Evolutionary conservation across 2,113 vertebrate genomes (phyloP).

Genomic region (Antechinus flavipes): DNA sequence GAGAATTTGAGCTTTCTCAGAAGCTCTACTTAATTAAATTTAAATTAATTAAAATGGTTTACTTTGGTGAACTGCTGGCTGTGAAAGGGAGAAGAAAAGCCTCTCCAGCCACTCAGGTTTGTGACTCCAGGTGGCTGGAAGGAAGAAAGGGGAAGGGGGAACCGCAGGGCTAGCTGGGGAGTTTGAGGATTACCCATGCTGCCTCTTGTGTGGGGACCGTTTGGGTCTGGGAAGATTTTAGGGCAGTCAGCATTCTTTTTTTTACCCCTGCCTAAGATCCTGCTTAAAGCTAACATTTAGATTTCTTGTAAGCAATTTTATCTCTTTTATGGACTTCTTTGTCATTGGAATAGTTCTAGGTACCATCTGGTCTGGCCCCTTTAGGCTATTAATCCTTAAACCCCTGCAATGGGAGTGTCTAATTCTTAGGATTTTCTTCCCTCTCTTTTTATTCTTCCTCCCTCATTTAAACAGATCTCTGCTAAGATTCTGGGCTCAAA

Average conservation of each 20-base stretch:
- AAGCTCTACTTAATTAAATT: neutral
- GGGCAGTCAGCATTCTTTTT: neutral
- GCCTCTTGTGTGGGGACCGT: neutral
- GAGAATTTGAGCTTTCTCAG: neutral
- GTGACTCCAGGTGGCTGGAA: neutral
- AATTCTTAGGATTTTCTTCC: neutral
- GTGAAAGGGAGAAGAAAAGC: neutral
- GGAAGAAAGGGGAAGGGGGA: fast-evolving
- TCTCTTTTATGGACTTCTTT: neutral
- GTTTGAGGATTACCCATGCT: neutral
- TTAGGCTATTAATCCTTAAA: neutral
- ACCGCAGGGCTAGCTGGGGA: neutral
- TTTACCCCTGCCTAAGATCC: neutral
- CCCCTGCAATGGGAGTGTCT: neutral
- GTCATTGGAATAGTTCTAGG: neutral
- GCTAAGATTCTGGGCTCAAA: neutral
- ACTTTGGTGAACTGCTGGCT: neutral
- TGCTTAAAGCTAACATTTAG: neutral
- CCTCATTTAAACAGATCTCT: neutral
- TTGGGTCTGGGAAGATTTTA: neutral
- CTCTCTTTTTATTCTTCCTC: neutral
- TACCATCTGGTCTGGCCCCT: neutral
- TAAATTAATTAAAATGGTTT: neutral
- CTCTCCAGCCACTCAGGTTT: no score
- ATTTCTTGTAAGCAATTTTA: neutral